Evolutionary conservation across 2,113 vertebrate species (phyloP).

Genomic region (Archocentrus centrarchus): DNA sequence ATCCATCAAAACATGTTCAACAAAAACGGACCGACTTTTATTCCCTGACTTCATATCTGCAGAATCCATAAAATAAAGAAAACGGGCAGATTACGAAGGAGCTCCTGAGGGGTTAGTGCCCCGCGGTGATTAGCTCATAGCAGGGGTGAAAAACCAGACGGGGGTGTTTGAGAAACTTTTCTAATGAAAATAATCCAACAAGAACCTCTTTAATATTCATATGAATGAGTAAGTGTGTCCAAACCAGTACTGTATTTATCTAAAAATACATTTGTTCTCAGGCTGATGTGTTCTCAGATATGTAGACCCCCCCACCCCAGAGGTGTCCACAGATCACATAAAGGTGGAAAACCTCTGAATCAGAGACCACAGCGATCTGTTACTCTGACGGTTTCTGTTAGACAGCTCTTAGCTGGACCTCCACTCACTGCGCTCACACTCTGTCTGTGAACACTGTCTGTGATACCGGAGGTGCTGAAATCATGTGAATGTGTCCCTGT

Average conservation of each 20-base stretch:
- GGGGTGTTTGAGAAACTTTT: neutral
- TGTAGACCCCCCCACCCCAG: neutral
- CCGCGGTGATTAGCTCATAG: neutral
- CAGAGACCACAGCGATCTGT: too few relatives aligned
- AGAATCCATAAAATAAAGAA: neutral
- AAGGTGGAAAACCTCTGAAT: neutral
- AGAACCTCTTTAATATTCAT: neutral
- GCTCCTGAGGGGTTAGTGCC: neutral
- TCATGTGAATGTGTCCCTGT: neutral
- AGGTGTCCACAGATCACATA: neutral
- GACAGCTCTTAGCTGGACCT: neutral
- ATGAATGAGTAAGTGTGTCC: neutral
- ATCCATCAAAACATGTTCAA: neutral
- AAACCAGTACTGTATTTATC: neutral
- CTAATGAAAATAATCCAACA: neutral
- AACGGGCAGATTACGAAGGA: neutral
- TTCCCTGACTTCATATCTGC: neutral
- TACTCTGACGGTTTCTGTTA: accelerated
- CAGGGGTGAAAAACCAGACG: neutral
- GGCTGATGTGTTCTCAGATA: neutral
- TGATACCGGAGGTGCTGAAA: neutral
- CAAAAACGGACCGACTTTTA: neutral
- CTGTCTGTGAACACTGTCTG: neutral
- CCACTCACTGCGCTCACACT: neutral
- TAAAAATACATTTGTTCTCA: neutral